phyloP scores from a whole-genome alignment of 2,888 invertebrate genomes.

The Harpalus rufipes region DNA sequence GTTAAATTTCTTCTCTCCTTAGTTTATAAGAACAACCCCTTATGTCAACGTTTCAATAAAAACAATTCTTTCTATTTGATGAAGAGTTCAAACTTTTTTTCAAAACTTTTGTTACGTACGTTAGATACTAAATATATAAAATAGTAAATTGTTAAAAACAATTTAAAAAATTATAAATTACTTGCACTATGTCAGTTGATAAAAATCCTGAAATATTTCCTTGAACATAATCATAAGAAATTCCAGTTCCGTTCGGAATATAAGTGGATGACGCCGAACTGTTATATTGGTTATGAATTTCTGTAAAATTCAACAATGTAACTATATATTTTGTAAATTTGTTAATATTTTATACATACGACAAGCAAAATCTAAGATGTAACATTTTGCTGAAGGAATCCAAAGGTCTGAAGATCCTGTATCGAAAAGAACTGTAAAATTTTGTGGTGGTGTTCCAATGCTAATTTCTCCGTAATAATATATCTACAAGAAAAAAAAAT shows the following conservation, averaged over 20 bases:
- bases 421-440: constrained; percentile 95
- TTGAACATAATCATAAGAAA: constrained; percentile 93
- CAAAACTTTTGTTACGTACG: too few species aligned
- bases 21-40: too few species aligned
- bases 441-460: constrained; percentile 92
- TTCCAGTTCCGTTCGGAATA: constrained; percentile 89
- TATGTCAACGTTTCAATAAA: too few species aligned
- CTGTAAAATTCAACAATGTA: constrained; percentile 77
- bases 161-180: constrained; percentile 76
- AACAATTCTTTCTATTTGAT: too few species aligned
- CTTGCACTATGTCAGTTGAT: constrained; percentile 89
- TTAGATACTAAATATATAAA: background rate
- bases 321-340: background rate
- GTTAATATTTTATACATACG: constrained; percentile 79
- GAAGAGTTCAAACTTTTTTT: too few species aligned
- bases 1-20: too few species aligned
- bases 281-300: constrained; percentile 92
- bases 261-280: constrained; percentile 86
- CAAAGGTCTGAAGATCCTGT: constrained; percentile 98
- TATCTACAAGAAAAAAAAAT: constrained; percentile 79
- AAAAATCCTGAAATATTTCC: constrained; percentile 95
- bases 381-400: constrained; percentile 97
- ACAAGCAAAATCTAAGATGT: constrained; percentile 92
- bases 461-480: constrained; percentile 95
- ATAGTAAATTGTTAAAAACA: background rate